Evolutionary conservation across 2,113 vertebrate species (phyloP), one percentile per base, ranked within the genome.

Genomic region (Oenanthe melanoleuca): DNA sequence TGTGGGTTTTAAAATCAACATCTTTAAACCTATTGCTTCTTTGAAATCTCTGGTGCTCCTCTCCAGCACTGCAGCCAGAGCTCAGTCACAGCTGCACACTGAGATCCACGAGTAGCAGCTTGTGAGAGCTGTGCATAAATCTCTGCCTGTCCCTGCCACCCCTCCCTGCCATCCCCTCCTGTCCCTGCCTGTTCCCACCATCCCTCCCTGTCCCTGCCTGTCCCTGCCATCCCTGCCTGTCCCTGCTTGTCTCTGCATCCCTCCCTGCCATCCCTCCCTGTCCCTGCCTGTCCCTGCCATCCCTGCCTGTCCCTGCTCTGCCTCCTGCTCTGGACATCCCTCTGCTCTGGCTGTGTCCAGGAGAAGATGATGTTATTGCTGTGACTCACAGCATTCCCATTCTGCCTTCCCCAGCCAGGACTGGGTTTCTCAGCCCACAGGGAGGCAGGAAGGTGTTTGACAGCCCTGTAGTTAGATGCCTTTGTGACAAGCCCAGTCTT

Each of bases 1-100:
- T 88, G 20, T 34, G 5, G 4, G 3, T 2, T 34, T 19, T 24
- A 6, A 2, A 72, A 69, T 25, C 79, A 78, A 4, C 8, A 74
- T 80, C 89, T 95, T 93, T 79, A 93, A 86, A 83, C 69, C 88
- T 93, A 61, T 79, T 78, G 78, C 88, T 95, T 49, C 81, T 81
- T 88, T 73, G 84, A 92, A 95, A 77, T 86, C 91, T 89, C 55
- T 45, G 71, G n/a, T 9, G 71, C 34, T 88, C n/a, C 37, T 56
- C 93, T 91, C 57, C 73, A 77, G 87, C 74, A 12, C 10, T 74
- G 52, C 25, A 81, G 25, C 55, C 12, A 12, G 24, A 11, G 78
- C 81, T 89, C 8, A 5, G 63, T 21, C 4, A 1, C 70, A 88
- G 40, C 44, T 6, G 11, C 33, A 13, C 75, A 0, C 9, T 10